phyloP scores from a whole-genome alignment of 2,888 invertebrate genomes.

The Dryocosmus kuriphilus region DNA sequence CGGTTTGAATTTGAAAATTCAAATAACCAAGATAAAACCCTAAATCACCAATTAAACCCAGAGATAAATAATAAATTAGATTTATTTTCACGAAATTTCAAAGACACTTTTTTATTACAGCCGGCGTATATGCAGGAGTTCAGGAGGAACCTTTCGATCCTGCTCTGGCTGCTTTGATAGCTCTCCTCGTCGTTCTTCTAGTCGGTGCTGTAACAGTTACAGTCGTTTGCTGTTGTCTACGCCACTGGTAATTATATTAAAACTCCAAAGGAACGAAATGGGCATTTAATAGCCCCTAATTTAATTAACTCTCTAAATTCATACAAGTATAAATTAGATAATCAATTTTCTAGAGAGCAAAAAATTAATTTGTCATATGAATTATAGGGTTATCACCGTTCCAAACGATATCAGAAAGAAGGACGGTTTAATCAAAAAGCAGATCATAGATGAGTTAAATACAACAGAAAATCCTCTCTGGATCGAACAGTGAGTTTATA shows the following conservation, averaged over 20 bases:
- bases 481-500: slow-evolving; percentile 88
- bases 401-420: slow-evolving; percentile 90
- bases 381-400: slow-evolving; percentile 86
- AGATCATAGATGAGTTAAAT: slow-evolving; percentile 90
- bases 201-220: slow-evolving; percentile 92
- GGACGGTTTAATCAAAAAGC: slow-evolving; percentile 89
- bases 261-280: background rate
- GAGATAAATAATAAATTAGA: slow-evolving; percentile 8
- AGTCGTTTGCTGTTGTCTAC: slow-evolving; percentile 92
- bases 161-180: slow-evolving; percentile 91
- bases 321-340: background rate
- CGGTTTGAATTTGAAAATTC: too few species aligned
- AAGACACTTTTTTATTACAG: slow-evolving; percentile 61
- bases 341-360: slow-evolving; percentile 9
- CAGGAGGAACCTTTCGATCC: slow-evolving; percentile 90
- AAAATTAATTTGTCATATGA: background rate
- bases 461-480: slow-evolving; percentile 95
- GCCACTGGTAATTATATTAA: slow-evolving; percentile 84
- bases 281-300: too few species aligned
- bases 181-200: slow-evolving; percentile 89
- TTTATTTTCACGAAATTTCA: background rate
- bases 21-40: too few species aligned
- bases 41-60: too few species aligned
- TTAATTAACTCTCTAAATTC: background rate
- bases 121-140: slow-evolving; percentile 83